Base-by-base conservation (phyloP, 2,113 vertebrate genomes). In the Engystomops pustulosus region DNA sequence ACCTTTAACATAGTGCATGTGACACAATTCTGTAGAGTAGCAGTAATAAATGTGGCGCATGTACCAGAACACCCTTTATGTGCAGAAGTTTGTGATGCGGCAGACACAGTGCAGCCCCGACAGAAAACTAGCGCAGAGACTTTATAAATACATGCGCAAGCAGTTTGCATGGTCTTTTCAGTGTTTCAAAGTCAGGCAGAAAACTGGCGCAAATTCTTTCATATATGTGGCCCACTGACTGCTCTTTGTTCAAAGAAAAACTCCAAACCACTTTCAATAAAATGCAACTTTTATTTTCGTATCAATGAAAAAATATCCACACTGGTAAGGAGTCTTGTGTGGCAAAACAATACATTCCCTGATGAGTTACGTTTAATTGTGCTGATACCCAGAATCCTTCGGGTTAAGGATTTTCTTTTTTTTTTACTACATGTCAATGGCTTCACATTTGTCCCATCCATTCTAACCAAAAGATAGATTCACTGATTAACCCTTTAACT, bases 351-450 rank as follows among this genome's bases (percentile, higher is more conserved):
- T 87, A 23, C 90, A 89, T 91, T 93, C 93, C 93, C 92, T 93
- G 91, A 92, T 93, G 88, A 93, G 90, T 86, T 89, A 90, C 87
- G 93, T 89, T 93, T 91, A 91, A 90, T 94, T 94, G 92, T 94
- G 93, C 93, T 92, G 88, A 93, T 93, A 93, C 90, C 91, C 91
- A 90, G 87, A 88, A 89, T 89, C 89, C 79, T 86, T 88, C 88
- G 91, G 89, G 91, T 91, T 90, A 90, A 86, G 87, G 93, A 91
- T 87, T 89, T 91, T 88, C 89, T 88, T 88, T 89, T 91, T 14
- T 15, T 62, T 60, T 60, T 53, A 87, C 89, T 89, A 90, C 90
- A 6, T 34, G 32, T 78, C 20, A 77, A 77, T 58, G 49, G 74
- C 74, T 76, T 76, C 18, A 76, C 32, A 55, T 86, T 83, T 88